Base-by-base conservation (phyloP, 2,113 vertebrate species). In the Progne subis region DNA sequence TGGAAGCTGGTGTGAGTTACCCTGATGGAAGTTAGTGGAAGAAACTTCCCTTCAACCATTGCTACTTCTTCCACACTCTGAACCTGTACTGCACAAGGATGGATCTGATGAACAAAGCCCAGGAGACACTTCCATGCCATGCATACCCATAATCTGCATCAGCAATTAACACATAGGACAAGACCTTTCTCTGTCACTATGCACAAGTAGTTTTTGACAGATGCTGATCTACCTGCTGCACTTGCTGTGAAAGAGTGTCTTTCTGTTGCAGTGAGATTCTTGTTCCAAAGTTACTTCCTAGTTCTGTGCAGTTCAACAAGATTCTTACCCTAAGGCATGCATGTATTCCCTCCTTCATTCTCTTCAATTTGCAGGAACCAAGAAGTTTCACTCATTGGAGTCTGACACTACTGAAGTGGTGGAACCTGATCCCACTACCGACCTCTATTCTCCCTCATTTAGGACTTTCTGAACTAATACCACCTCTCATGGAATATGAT, bases 81-180 rank as follows among this genome's bases (percentile, higher is more conserved):
- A 82, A 49, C 20, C 11, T 52, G 13, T 57, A 11, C 10, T 67
- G 34, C 11, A 9, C 21, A 26, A 60, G 16, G 14, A 43, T 61
- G 26, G 52, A 61, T 12, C 1, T 1, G 17, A n/a, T 24, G 23
- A 56, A 43, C 12, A 60, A 67, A 89, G 20, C 26, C 15, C 29
- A 28, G 47, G 5, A 47, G 4, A 24, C 26, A 37, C 12, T 18
- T 28, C 11, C 3, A 6, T 44, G 15, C 9, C 12, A 28, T 11
- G 8, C 6, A 32, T 13, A 57, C 6, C 24, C 49, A 24, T 21
- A 56, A 34, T 47, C 26, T 37, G 5, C 32, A 57, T 14, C 15
- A 68, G 24, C 20, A 24, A 24, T 31, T 34, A 28, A 21, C 0
- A 0, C 9, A 20, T 5, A 32, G 29, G 25, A 21, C 8, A 47